A percentile compares a stretch with the other conserved stretches of the same genome.
These are phyloP conservation scores for Herpetotheres cachinnans DNA, from an alignment of 2,113 vertebrate species.

Conservation along the genomic window DNA sequence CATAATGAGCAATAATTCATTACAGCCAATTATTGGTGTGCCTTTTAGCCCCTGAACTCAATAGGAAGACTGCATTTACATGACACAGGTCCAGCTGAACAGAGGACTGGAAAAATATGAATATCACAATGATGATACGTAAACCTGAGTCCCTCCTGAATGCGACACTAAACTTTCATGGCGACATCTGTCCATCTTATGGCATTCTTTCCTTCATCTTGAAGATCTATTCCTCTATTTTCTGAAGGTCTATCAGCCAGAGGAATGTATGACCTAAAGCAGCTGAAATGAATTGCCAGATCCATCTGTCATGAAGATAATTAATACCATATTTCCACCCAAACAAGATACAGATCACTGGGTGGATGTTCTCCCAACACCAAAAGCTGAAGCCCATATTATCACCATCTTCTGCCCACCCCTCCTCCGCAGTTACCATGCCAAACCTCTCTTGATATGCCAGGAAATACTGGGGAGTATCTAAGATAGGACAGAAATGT, in stretches of 20 bases:
- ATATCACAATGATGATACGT: neutral
- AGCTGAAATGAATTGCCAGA: slow-evolving; percentile 40
- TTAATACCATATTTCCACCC: slow-evolving; percentile 46
- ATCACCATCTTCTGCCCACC: neutral
- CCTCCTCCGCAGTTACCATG: slow-evolving; percentile 4
- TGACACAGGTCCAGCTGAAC: neutral
- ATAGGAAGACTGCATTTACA: neutral
- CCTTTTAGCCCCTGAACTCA: neutral
- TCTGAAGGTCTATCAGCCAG: slow-evolving; percentile 32
- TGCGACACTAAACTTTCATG: neutral
- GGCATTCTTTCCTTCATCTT: slow-evolving; percentile 37
- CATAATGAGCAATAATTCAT: neutral
- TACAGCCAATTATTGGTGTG: neutral
- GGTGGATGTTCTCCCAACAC: slow-evolving; percentile 37
- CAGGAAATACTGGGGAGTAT: slow-evolving; percentile 49
- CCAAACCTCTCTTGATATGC: slow-evolving; percentile 63
- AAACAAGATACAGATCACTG: slow-evolving; percentile 36
- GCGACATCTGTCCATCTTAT: slow-evolving; percentile 19
- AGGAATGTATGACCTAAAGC: slow-evolving; percentile 27
- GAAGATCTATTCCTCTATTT: slow-evolving; percentile 25
- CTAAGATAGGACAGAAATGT: slow-evolving; percentile 3
- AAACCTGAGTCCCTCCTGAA: neutral
- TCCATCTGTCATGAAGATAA: slow-evolving; percentile 49
- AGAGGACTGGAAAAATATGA: neutral
- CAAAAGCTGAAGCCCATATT: slow-evolving; percentile 24